Evolutionary conservation across 1,140 invertebrate species (phyloP), one percentile per base, ranked within the genome.

Genomic region (Hyles vespertilio): DNA sequence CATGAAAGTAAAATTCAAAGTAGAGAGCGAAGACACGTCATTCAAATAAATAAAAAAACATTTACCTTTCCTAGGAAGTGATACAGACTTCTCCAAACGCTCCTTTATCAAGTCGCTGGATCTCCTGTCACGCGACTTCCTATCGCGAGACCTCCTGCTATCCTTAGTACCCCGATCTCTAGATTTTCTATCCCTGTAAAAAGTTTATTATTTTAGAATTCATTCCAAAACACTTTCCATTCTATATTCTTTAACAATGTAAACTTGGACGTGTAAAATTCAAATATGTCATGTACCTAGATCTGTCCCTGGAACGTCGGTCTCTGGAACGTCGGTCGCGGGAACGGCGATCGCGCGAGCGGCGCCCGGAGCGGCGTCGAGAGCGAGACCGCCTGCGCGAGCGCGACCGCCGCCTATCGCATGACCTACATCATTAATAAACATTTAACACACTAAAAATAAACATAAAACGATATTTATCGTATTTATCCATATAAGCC

Each of bases 21-120:
- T 22, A 22, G 22, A 22, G 22, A 22, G 22, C 22, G 22, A 22
- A 22, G 22, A 22, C 22, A 22, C 2, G 22, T 22, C 22, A 22
- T 22, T 22, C 10, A 10, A 9, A 12, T 45, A 22, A 8, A 36
- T 9, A 4, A 45, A 32, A 45, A 46, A 46, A 32, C 46, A 32
- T 22, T 5, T 65, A 84, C 83, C 85, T 77, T 88, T 88, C 40
- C 84, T 69, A 7, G 85, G 84, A 56, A 88, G 84, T 5, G 85
- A 88, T 3, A 89, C 85, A 5, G 85, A 89, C 54, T 89, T 89
- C 58, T 89, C 86, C 48, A 89, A 68, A 9, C 86, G 75, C 61
- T 89, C 86, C 61, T 89, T 89, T 49, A 88, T 84, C n/a, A 85
- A 45, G 50, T 89, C 84, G 59, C 77, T 87, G 11, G 86, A 89